phyloP scores from a whole-genome alignment of 2,113 vertebrate genomes.

The Callipepla californica region DNA sequence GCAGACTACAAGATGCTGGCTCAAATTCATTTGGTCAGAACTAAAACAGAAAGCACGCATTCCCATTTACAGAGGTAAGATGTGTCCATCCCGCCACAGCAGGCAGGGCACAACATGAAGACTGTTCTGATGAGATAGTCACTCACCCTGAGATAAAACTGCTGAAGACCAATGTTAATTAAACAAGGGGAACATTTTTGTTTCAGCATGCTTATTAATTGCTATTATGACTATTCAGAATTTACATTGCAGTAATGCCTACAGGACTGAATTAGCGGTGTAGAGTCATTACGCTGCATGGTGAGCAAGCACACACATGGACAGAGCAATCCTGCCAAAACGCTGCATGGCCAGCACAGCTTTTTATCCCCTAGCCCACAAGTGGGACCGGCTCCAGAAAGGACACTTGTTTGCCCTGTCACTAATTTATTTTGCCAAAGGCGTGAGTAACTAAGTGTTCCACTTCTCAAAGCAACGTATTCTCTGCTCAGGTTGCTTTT shows the following conservation, averaged over 20 bases:
- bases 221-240: conserved; percentile 23
- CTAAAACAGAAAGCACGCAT: neutral
- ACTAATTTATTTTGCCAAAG: neutral
- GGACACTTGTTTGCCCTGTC: neutral
- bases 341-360: neutral
- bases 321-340: neutral
- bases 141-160: conserved; percentile 45
- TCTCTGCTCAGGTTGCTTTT: neutral
- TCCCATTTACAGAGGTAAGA: neutral
- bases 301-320: neutral
- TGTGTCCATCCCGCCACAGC: neutral
- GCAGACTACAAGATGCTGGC: neutral
- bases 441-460: neutral
- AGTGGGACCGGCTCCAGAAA: neutral
- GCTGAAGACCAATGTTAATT: neutral
- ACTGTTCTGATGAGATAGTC: conserved; percentile 3
- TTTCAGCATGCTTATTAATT: conserved; percentile 60
- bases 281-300: neutral
- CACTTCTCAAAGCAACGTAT: neutral
- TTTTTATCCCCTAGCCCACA: neutral
- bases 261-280: conserved; percentile 31
- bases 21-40: neutral
- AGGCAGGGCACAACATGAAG: fast-evolving
- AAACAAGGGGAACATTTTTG: conserved; percentile 13
- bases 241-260: conserved; percentile 31